Evolutionary conservation across 2,113 vertebrate species (phyloP).

Genomic region (Crotalus horridus): DNA sequence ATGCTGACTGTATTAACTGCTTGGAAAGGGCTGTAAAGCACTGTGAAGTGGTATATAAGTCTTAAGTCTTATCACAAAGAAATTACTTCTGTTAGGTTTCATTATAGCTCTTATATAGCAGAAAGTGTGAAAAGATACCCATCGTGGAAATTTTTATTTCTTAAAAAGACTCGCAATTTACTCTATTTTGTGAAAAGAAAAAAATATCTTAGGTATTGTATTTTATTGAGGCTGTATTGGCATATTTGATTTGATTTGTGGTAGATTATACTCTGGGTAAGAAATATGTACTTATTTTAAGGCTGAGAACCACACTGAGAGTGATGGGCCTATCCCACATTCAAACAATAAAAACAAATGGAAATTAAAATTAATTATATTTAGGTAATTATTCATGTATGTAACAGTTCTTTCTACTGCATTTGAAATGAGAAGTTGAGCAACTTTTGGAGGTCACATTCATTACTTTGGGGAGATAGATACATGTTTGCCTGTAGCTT

Average conservation of each 20-base stretch:
- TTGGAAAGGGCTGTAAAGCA: too few species aligned
- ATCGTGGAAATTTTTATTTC: neutral
- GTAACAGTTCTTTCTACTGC: neutral
- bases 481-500: neutral
- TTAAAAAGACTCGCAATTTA: neutral
- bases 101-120: neutral
- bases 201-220: neutral
- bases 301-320: neutral
- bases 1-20: too few species aligned
- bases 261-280: neutral
- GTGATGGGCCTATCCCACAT: neutral
- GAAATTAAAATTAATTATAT: neutral
- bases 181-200: neutral
- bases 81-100: neutral
- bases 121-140: neutral
- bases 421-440: neutral
- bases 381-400: neutral
- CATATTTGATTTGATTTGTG: neutral
- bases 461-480: neutral
- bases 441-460: neutral
- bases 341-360: neutral
- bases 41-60: too few species aligned
- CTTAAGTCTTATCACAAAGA: neutral
- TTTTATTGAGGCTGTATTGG: neutral
- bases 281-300: neutral